Evolutionary conservation across 2,113 vertebrate genomes (phyloP), one percentile per base, ranked within the genome.

Genomic region (Tichodroma muraria): DNA sequence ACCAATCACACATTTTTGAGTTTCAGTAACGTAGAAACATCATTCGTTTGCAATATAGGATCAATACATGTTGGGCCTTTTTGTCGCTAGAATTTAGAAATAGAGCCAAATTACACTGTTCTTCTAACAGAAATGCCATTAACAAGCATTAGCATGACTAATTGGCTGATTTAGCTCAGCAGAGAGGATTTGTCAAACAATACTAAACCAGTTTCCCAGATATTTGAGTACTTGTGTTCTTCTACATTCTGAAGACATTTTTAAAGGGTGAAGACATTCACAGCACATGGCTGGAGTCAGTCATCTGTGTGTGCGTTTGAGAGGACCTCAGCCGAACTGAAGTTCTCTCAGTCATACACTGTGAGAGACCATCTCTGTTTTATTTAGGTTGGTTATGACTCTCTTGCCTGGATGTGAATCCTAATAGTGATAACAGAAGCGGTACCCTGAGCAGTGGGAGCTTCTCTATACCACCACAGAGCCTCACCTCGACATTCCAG

Each of bases 51-150:
- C 79, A 54, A 31, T 63, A 30, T 28, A 37, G 59, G 88, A 94
- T 95, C 96, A 85, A 84, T 78, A 85, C 18, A 42, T 0, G 15
- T 54, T 78, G 54, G 73, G 47, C 6, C 2, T 24, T 75, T 53
- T 61, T 63, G 50, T 63, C 81, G 79, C 66, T 59, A 53, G 69
- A 88, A 93, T 94, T 94, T 87, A 90, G 86, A 96, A 90, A 95
- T 89, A 63, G 94, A 94, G 85, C 77, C 72, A 95, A 92, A 89
- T 77, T 9, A 75, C 61, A 49, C 45, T 24, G 44, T 64, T 83
- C 53, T 61, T 65, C 59, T 45, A 73, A 88, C 56, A 83, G 57
- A 83, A 87, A 65, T 25, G 56, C 44, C 72, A 82, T 35, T 63
- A 80, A 35, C 49, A 37, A 85, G 78, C 72, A 76, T 87, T 71